phyloP scores from a whole-genome alignment of 2,113 vertebrate species.

The Litocranius walleri region DNA sequence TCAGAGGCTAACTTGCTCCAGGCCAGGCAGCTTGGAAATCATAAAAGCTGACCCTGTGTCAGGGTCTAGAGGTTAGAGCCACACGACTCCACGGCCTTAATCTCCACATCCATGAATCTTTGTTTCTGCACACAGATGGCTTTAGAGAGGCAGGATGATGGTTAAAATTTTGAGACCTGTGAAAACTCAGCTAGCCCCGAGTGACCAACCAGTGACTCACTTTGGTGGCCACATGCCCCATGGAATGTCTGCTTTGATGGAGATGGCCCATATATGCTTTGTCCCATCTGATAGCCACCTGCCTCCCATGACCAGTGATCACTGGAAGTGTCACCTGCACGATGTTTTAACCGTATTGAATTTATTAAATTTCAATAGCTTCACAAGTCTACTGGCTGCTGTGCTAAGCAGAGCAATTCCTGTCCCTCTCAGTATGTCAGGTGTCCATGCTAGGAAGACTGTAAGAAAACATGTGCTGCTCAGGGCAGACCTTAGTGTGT shows the following conservation, averaged over 20 bases:
- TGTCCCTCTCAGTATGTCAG: not conserved
- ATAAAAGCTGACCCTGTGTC: conserved; percentile 32
- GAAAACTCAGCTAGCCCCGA: not conserved
- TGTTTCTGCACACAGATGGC: conserved; percentile 29
- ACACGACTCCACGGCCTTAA: conserved; percentile 46
- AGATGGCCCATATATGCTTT: not conserved
- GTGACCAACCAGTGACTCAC: conserved; percentile 6
- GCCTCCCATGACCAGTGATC: not conserved
- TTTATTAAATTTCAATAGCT: not conserved
- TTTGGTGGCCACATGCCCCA: not conserved
- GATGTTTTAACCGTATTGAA: not conserved
- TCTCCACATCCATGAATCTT: conserved; percentile 48
- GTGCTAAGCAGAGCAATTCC: not conserved
- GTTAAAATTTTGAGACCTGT: not conserved
- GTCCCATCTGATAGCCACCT: not conserved
- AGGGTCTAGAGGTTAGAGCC: conserved; percentile 60
- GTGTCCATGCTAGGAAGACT: not conserved
- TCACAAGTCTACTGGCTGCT: not conserved
- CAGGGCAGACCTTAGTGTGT: not conserved
- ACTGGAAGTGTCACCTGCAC: not conserved
- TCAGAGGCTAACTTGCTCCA: conserved; percentile 18
- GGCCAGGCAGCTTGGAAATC: conserved; percentile 23
- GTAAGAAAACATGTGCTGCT: not conserved
- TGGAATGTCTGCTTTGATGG: not conserved
- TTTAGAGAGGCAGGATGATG: not conserved